Conservation (phyloP, 1,140 invertebrate species). For the Philopotamus ludificatus region DNA sequence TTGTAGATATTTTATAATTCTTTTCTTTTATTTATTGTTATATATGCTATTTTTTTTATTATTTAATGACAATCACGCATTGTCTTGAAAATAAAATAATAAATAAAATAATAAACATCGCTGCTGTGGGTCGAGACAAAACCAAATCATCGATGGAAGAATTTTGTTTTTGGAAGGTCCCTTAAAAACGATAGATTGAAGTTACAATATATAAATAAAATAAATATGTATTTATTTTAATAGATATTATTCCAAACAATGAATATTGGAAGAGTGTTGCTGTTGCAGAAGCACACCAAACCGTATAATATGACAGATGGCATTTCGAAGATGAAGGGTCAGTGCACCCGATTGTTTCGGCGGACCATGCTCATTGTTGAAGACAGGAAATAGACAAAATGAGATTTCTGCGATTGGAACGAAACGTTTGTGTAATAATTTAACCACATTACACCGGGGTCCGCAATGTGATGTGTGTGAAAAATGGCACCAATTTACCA, state of each 20-base stretch:
- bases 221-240: background rate
- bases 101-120: no score
- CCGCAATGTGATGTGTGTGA: background rate
- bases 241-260: background rate
- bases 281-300: background rate
- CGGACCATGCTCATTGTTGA: slow-evolving; percentile 1
- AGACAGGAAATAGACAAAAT: background rate
- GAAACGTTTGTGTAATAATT: background rate
- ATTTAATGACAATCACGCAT: no score
- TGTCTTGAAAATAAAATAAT: no score
- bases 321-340: background rate
- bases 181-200: no score
- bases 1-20: no score
- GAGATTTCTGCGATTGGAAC: background rate
- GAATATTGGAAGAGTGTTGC: background rate
- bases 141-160: background rate
- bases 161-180: background rate
- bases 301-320: background rate
- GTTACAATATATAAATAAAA: background rate
- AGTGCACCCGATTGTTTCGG: slow-evolving; percentile 10
- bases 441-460: background rate
- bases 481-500: background rate
- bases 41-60: no score
- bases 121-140: no score
- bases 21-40: no score